These are phyloP conservation scores for Actinopyga echinites DNA, from an alignment of 53 echinoderm and acorn worm genomes.

Conservation along the genomic window DNA sequence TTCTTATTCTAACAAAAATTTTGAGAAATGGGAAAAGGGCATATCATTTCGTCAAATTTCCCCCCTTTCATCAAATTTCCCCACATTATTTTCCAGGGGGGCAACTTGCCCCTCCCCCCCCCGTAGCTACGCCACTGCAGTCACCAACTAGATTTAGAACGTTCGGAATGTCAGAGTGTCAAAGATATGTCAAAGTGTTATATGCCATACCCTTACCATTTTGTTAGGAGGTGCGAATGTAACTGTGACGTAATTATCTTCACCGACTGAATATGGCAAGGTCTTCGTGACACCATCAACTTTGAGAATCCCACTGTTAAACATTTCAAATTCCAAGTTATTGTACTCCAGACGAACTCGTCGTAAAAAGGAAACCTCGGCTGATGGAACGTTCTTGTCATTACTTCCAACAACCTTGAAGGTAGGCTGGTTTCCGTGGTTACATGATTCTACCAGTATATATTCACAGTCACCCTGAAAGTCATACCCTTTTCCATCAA, in stretches of 20 bases:
- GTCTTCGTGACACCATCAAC: neutral
- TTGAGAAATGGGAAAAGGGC: too few species aligned
- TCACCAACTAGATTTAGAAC: too few species aligned
- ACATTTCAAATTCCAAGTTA: neutral
- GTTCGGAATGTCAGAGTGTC: neutral
- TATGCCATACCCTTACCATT: neutral
- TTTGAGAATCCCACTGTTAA: neutral
- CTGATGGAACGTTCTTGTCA: slow-evolving; percentile 1
- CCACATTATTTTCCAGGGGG: too few species aligned
- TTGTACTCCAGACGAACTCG: neutral
- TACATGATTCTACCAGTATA: neutral
- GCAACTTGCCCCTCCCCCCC: too few species aligned
- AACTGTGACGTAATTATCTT: neutral
- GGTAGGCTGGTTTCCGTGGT: neutral
- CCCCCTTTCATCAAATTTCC: too few species aligned
- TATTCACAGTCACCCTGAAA: slow-evolving; percentile 27
- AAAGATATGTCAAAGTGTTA: neutral
- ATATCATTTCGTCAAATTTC: too few species aligned
- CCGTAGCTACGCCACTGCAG: too few species aligned
- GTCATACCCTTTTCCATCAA: neutral
- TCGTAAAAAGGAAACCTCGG: neutral
- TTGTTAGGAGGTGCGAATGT: neutral
- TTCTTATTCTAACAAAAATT: too few species aligned
- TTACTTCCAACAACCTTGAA: neutral
- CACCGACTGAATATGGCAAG: neutral